Base-by-base conservation (phyloP, 2,797 vertebrate genomes). In the Premnoplex brunnescens region DNA sequence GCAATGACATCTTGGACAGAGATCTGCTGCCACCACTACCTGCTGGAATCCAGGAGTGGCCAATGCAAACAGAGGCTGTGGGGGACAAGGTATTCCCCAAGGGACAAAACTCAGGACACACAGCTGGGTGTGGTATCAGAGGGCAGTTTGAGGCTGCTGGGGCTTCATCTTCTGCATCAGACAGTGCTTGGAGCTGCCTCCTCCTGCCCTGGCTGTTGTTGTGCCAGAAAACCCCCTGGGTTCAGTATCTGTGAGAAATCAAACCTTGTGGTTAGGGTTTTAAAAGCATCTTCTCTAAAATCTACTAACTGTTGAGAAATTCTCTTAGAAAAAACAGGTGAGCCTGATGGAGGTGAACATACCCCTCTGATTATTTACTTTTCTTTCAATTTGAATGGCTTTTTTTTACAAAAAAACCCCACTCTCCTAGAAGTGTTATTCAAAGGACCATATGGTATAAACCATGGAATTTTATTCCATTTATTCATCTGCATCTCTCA, bases 1-100 rank as follows among this genome's bases (percentile, higher is more conserved):
- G 48, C 34, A 46, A 20, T 48, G 3, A 0, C 0, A 0, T 17
- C n/a, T 62, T 2, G 0, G 54, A 23, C 12, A 48, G 62, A 44
- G 51, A 32, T 30, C 39, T 43, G 68, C 22, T 6, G 2, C 34
- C 58, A 28, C 39, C 10, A 0, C 36, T n/a, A 0, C 5, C 82
- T 52, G 74, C 71, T 66, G 78, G n/a, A 34, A 85, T 49, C 51
- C 59, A 13, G 9, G 59, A 48, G 6, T 8, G 48, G 56, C 3
- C 69, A 44, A 10, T 1, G 27, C 56, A 39, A 30, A 36, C 26
- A 52, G 51, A 52, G 51, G 26, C 26, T 5, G 14, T 5, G 21
- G 18, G 76, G 58, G 37, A 44, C 17, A 41, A 30, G 43, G 18
- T 27, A 1, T 36, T 87, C 37, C 34, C n/a, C 12, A 12, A 8